phyloP scores from a whole-genome alignment of 2,797 vertebrate genomes.

The Synanceia verrucosa region DNA sequence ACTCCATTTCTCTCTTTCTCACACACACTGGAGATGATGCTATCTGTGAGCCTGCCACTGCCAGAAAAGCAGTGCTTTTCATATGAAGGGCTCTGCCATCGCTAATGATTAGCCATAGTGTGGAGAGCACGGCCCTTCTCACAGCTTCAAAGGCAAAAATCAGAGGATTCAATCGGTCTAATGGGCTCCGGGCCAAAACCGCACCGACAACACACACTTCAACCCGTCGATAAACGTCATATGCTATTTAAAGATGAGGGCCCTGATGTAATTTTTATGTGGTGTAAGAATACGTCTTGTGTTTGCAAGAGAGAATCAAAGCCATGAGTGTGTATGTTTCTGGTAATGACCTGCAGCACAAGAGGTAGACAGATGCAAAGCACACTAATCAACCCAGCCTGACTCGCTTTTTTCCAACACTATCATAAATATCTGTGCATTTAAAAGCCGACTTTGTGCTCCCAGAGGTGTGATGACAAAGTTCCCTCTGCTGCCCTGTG shows the following conservation, averaged over 20 bases:
- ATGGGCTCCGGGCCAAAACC: constrained; percentile 34
- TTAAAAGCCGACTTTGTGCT: constrained; percentile 21
- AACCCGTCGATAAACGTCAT: constrained; percentile 58
- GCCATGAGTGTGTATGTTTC: constrained; percentile 31
- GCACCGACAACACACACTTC: constrained; percentile 29
- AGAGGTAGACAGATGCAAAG: not conserved
- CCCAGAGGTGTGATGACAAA: constrained; percentile 22
- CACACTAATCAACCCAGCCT: constrained; percentile 22
- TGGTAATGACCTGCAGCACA: constrained; percentile 39
- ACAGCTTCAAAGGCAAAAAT: constrained; percentile 60
- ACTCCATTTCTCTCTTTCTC: not conserved
- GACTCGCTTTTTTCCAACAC: not conserved
- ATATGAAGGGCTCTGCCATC: constrained; percentile 28
- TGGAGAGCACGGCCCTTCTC: constrained; percentile 26
- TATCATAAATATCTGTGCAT: constrained; percentile 28
- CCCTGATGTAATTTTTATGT: constrained; percentile 55
- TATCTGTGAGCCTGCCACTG: constrained; percentile 2
- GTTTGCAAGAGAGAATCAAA: constrained; percentile 11
- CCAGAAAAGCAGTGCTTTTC: constrained; percentile 24
- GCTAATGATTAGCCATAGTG: constrained; percentile 52
- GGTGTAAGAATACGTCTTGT: constrained; percentile 27
- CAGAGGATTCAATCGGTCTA: constrained; percentile 57
- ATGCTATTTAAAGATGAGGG: constrained; percentile 59
- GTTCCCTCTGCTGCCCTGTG: constrained; percentile 3
- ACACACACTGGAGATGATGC: constrained; percentile 13